These are phyloP conservation scores for Lasaia peninsularis DNA, from an alignment of 1,140 invertebrate species.

Conservation along the genomic window DNA sequence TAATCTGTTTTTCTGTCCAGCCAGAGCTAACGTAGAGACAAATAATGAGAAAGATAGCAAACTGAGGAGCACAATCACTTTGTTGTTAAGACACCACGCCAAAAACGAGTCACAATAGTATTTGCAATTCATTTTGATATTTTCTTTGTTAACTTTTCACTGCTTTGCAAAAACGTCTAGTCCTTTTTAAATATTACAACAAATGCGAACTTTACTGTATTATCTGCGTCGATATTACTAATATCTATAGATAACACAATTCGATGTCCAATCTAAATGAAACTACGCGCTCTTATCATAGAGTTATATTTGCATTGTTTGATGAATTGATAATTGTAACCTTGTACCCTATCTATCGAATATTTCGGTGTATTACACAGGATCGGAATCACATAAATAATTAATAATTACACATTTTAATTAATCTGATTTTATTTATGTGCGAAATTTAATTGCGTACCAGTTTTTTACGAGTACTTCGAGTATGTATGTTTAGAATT, in stretches of 20 bases:
- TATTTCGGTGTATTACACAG: neutral
- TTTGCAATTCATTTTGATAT: slow-evolving; percentile 45
- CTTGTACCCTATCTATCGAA: no score
- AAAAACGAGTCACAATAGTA: slow-evolving; percentile 47
- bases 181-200: neutral
- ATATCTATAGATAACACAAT: no score
- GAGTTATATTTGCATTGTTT: no score
- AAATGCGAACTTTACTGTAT: neutral
- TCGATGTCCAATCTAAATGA: no score
- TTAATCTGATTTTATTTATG: no score
- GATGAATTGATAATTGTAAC: no score
- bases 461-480: no score
- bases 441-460: no score
- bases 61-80: slow-evolving; percentile 57
- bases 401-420: no score
- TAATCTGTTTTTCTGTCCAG: slow-evolving; percentile 48
- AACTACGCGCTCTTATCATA: no score
- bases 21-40: slow-evolving; percentile 50
- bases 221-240: no score
- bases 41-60: slow-evolving; percentile 57
- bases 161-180: neutral
- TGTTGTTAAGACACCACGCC: slow-evolving; percentile 60
- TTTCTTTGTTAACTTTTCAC: neutral
- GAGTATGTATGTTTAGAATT: no score
- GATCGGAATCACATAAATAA: neutral